Evolutionary conservation across 1,140 invertebrate species (phyloP).

Genomic region (Spodoptera litura): DNA sequence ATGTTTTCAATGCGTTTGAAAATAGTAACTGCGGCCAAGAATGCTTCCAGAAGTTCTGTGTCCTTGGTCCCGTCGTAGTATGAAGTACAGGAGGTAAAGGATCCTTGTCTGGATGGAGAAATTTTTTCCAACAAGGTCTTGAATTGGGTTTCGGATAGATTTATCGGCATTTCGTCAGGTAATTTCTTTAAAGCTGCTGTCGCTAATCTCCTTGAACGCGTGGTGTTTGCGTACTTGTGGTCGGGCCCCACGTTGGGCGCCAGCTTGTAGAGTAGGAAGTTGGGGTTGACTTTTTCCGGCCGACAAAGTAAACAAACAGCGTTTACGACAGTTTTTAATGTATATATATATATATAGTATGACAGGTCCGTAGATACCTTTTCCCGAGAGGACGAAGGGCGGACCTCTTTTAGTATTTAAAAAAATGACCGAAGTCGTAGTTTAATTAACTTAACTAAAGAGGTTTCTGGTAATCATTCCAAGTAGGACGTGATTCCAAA

Average conservation of each 20-base stretch:
- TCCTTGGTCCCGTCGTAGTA: background rate
- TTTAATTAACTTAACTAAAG: too few species aligned
- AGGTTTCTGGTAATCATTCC: too few species aligned
- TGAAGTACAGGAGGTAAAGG: background rate
- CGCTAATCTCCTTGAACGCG: background rate
- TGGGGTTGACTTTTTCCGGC: too few species aligned
- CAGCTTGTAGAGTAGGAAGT: background rate
- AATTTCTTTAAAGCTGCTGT: background rate
- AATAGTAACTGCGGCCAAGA: background rate
- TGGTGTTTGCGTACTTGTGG: background rate
- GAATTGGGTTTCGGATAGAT: background rate
- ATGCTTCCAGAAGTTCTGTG: constrained; percentile 5
- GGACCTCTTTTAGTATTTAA: too few species aligned
- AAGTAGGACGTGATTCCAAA: too few species aligned
- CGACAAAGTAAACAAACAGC: too few species aligned
- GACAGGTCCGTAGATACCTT: too few species aligned
- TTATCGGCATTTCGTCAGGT: background rate
- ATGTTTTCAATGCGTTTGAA: constrained; percentile 33
- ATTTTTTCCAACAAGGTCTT: constrained; percentile 7
- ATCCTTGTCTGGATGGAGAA: background rate
- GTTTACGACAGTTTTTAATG: too few species aligned
- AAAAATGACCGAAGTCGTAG: too few species aligned
- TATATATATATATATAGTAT: too few species aligned
- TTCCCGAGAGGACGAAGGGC: too few species aligned
- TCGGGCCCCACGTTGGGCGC: constrained; percentile 6